A percentile compares a stretch with the other conserved stretches of the same genome.
Evolutionary conservation across 2,888 invertebrate species (phyloP).

Genomic region (Lepidocyrtoides sp.): DNA sequence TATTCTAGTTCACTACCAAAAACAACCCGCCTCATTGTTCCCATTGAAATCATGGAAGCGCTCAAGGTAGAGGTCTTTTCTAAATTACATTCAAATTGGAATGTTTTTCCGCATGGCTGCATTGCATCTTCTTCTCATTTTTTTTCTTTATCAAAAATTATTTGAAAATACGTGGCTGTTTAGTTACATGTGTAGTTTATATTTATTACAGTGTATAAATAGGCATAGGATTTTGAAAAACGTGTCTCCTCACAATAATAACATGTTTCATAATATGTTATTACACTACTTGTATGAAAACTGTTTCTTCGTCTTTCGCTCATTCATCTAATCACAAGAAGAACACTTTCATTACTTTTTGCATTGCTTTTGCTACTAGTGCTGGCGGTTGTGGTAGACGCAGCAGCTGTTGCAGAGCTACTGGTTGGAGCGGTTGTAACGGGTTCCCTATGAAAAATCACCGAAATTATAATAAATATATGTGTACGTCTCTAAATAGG

Average conservation of each 20-base stretch:
- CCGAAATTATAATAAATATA: conserved; percentile 71
- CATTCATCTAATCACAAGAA: conserved; percentile 63
- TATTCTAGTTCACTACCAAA: conserved; percentile 27
- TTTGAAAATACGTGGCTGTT: background rate
- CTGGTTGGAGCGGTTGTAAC: conserved; percentile 66
- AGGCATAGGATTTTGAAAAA: background rate
- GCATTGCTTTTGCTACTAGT: conserved; percentile 54
- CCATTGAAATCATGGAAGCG: conserved; percentile 4
- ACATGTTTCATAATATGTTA: background rate
- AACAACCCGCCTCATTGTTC: background rate
- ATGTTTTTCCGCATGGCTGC: conserved; percentile 12
- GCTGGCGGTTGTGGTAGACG: conserved; percentile 45
- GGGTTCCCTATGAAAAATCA: conserved; percentile 73
- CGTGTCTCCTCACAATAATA: background rate
- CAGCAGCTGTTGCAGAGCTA: conserved; percentile 65
- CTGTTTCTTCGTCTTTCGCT: background rate
- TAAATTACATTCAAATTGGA: conserved; percentile 28
- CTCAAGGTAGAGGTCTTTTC: conserved; percentile 58
- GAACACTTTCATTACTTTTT: conserved; percentile 62
- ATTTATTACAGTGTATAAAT: background rate
- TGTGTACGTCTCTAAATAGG: background rate
- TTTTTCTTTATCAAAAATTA: conserved; percentile 3
- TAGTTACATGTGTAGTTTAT: background rate
- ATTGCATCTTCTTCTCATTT: background rate
- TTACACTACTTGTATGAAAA: background rate